These are phyloP conservation scores for Melanostoma scalare DNA, from an alignment of 2,888 invertebrate species.

Conservation along the genomic window DNA sequence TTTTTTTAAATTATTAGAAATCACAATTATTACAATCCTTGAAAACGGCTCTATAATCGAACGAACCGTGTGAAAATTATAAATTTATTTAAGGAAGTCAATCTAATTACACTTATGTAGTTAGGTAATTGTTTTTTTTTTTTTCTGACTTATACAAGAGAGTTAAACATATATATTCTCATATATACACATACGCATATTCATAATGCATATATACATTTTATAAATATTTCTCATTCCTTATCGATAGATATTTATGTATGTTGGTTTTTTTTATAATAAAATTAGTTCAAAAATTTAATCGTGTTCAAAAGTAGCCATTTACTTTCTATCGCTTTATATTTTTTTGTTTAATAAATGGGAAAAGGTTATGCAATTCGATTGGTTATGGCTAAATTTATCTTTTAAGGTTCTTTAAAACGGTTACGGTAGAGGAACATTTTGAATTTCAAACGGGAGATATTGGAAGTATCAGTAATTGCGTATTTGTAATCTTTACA, in stretches of 20 bases:
- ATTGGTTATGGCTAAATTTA: no score
- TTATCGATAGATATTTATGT: conserved; percentile 18
- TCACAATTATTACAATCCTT: conserved; percentile 55
- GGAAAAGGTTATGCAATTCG: no score
- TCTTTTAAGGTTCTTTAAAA: no score
- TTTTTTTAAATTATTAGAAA: conserved; percentile 32
- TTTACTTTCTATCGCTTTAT: no score
- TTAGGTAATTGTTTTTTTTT: conserved; percentile 22
- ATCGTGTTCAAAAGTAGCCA: conserved; percentile 29
- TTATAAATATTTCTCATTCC: conserved; percentile 30
- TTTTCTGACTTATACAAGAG: conserved; percentile 26
- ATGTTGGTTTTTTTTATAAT: neutral
- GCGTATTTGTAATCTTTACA: no score
- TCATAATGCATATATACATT: conserved; percentile 3
- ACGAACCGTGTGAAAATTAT: conserved; percentile 35
- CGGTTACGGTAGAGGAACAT: no score
- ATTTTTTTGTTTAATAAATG: no score
- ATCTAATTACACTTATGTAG: conserved; percentile 29
- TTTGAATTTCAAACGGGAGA: no score
- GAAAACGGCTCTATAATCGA: conserved; percentile 40
- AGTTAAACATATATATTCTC: conserved; percentile 30
- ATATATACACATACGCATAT: conserved; percentile 33
- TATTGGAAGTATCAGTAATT: no score
- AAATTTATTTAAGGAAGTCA: conserved; percentile 39
- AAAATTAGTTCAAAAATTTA: conserved; percentile 34